Evolutionary conservation across 2,113 vertebrate genomes (phyloP), one percentile per base, ranked within the genome.

Genomic region (Forbesichthys agassizii): DNA sequence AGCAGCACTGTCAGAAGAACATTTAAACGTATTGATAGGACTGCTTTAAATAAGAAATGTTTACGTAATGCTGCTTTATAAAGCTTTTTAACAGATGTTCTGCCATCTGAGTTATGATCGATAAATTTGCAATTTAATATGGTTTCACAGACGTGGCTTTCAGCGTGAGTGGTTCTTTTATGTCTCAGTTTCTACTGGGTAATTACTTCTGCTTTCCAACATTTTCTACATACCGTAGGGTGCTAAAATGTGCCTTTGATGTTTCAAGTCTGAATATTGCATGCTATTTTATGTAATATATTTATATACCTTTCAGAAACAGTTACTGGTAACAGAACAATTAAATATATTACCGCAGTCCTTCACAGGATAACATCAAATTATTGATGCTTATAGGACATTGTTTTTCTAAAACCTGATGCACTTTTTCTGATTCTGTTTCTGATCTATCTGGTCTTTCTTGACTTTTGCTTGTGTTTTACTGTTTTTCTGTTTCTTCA

Each of bases 81-180:
- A 88, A 92, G 86, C 79, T 85, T 81, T 92, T 87, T 74, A 89
- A 84, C 92, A 92, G 90, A 92, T 92, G 88, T 80, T 65, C 68
- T 82, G 79, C 80, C 85, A 87, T 92, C 88, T 88, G 85, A 71
- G 88, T 89, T 90, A 82, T 89, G 84, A 90, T 88, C 78, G 76
- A 82, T 65, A 42, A 61, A 83, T 89, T 90, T 89, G 86, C 75
- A 86, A 83, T 88, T 84, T 77, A 90, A 87, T 88, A 79, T 76
- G 70, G 68, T 71, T 76, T 82, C 57, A 78, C 82, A 82, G 84
- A 81, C 78, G 59, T 84, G 81, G 87, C 77, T 71, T 81, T 54
- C 68, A 77, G 78, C 59, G 46, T 78, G 73, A 85, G 74, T 76
- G 79, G 74, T 85, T 74, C 71, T 81, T 87, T 84, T 69, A 82